phyloP scores from a whole-genome alignment of 2,113 vertebrate genomes.

The Festucalex cinctus region DNA sequence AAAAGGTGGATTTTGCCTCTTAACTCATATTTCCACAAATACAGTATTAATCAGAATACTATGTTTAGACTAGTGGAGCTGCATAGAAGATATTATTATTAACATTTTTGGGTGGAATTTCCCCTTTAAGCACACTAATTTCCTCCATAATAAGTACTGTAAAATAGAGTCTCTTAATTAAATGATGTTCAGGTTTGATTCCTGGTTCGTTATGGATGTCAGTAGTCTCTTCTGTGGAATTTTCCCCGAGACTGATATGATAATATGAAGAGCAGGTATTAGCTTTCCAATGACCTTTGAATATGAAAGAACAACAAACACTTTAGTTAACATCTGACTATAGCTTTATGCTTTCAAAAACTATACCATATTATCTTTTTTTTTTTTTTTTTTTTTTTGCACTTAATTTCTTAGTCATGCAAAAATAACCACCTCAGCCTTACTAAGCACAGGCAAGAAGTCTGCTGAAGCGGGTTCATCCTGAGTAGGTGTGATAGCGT shows the following conservation, averaged over 20 bases:
- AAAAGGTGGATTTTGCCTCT: too few relatives aligned
- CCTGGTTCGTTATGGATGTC: too few relatives aligned
- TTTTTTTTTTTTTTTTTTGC: slow-evolving; percentile 22
- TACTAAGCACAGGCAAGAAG: slow-evolving; percentile 1
- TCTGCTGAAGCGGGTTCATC: slow-evolving; percentile 26
- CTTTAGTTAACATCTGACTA: background rate
- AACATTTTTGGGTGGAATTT: too few relatives aligned
- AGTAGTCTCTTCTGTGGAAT: background rate
- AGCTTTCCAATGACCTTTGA: background rate
- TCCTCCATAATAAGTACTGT: too few relatives aligned
- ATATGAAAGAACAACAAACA: background rate
- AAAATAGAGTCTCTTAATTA: background rate
- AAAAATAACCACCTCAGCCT: slow-evolving; percentile 17
- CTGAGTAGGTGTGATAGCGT: slow-evolving; percentile 11
- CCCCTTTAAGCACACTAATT: too few relatives aligned
- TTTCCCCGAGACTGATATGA: background rate
- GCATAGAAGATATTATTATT: too few relatives aligned
- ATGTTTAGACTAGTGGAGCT: too few relatives aligned
- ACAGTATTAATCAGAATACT: too few relatives aligned
- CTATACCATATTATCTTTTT: slow-evolving; percentile 18
- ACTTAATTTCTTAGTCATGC: slow-evolving; percentile 29
- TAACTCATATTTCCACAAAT: too few relatives aligned
- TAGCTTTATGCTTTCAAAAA: slow-evolving; percentile 13
- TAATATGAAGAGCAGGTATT: background rate
- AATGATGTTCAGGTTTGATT: background rate